Percentiles rank a stretch among this genome's conserved stretches.
These are phyloP conservation scores for Poecile atricapillus DNA, from an alignment of 2,113 vertebrate species.

Conservation along the genomic window DNA sequence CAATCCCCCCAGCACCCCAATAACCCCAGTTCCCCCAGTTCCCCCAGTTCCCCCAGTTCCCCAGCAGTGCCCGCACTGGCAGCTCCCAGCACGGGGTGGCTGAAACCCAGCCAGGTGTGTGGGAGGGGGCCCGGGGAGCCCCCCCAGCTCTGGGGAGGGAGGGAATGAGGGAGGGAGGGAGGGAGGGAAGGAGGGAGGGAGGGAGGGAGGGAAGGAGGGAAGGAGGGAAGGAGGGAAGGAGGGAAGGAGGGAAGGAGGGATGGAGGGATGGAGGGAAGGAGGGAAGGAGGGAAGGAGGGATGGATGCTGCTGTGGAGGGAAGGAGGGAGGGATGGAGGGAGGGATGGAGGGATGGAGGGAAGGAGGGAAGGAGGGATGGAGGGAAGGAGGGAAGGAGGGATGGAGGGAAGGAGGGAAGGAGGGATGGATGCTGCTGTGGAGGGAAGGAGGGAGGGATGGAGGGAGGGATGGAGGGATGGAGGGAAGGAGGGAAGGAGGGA, in stretches of 20 bases:
- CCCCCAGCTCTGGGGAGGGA: neutral
- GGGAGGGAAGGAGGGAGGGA: too few species aligned
- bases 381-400: neutral
- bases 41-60: neutral
- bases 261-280: neutral
- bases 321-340: neutral
- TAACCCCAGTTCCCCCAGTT: neutral
- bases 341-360: neutral
- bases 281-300: neutral
- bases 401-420: neutral
- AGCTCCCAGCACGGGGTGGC: too few species aligned
- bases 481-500: neutral
- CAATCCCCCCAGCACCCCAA: accelerated
- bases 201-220: neutral
- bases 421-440: neutral
- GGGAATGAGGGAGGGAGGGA: neutral
- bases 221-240: neutral
- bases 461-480: neutral
- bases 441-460: neutral
- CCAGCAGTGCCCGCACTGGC: neutral
- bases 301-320: accelerated
- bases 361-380: neutral
- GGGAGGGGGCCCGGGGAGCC: neutral
- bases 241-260: neutral
- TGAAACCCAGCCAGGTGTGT: accelerated